These are phyloP conservation scores for Berghia stephanieae DNA, from an alignment of 1,140 invertebrate genomes.

Conservation along the genomic window DNA sequence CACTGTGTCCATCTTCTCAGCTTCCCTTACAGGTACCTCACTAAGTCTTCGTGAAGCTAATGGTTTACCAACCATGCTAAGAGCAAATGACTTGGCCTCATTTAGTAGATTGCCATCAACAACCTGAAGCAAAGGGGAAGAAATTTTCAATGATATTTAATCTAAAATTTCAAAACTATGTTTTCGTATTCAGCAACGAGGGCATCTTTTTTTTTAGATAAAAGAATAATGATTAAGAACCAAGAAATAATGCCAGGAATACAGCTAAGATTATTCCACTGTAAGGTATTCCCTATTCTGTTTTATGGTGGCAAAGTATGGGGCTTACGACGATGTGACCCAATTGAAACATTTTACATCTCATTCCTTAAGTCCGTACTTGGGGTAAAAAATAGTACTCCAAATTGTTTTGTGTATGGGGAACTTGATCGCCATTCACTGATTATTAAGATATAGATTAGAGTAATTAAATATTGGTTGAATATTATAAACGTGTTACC, in stretches of 20 bases:
- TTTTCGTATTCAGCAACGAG: too few species aligned
- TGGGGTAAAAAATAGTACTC: too few species aligned
- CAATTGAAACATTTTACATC: too few species aligned
- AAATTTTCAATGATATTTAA: neutral
- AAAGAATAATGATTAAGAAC: neutral
- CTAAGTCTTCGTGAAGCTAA: constrained; percentile 45
- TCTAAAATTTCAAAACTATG: neutral
- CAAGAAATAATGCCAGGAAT: neutral
- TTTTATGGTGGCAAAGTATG: too few species aligned
- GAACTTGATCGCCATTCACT: too few species aligned
- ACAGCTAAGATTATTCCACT: neutral
- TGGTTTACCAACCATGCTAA: constrained; percentile 41
- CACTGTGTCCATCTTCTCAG: constrained; percentile 37
- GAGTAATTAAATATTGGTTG: too few species aligned
- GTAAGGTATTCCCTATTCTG: too few species aligned
- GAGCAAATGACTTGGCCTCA: constrained; percentile 53
- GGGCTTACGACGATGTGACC: too few species aligned
- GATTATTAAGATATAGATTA: too few species aligned
- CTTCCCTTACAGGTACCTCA: constrained; percentile 40
- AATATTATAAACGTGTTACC: too few species aligned
- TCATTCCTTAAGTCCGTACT: too few species aligned
- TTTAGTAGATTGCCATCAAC: constrained; percentile 52
- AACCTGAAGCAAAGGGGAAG: constrained; percentile 43
- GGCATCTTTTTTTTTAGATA: neutral
- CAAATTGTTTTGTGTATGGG: too few species aligned